Conservation (phyloP, 2,113 vertebrate genomes). For the Gnathonemus echidnorhynchus region DNA sequence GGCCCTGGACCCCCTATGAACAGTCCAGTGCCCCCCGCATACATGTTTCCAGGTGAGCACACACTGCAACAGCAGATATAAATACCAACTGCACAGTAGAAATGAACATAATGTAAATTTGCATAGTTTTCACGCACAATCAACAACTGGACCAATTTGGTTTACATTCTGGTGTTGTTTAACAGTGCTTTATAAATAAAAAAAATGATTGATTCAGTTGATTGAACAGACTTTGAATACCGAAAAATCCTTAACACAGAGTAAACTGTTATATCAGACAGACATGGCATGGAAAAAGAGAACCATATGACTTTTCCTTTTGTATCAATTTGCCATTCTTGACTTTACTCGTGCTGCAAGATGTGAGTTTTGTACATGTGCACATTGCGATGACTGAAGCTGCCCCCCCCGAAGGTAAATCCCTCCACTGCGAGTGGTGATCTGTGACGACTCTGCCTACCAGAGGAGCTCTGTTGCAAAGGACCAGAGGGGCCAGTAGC, state of each 20-base stretch:
- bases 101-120: background rate
- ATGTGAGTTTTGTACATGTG: background rate
- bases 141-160: too few relatives aligned
- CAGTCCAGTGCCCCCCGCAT: too few relatives aligned
- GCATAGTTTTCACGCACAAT: too few relatives aligned
- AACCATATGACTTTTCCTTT: background rate
- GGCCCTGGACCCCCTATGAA: too few relatives aligned
- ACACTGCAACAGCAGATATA: background rate
- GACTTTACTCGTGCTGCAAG: too few relatives aligned
- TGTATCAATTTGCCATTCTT: background rate
- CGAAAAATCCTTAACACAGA: background rate
- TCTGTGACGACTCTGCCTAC: conserved; percentile 21
- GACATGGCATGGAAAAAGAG: background rate
- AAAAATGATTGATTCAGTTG: too few relatives aligned
- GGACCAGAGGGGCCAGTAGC: background rate
- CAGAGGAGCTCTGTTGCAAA: conserved; percentile 22
- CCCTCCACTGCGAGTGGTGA: background rate
- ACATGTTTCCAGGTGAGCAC: background rate
- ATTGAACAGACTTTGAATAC: too few relatives aligned
- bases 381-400: background rate
- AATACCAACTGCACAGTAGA: background rate
- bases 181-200: too few relatives aligned
- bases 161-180: too few relatives aligned
- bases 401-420: background rate
- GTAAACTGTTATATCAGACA: background rate